phyloP scores from a whole-genome alignment of 2,113 vertebrate genomes.

The Lethenteron reissneri region DNA sequence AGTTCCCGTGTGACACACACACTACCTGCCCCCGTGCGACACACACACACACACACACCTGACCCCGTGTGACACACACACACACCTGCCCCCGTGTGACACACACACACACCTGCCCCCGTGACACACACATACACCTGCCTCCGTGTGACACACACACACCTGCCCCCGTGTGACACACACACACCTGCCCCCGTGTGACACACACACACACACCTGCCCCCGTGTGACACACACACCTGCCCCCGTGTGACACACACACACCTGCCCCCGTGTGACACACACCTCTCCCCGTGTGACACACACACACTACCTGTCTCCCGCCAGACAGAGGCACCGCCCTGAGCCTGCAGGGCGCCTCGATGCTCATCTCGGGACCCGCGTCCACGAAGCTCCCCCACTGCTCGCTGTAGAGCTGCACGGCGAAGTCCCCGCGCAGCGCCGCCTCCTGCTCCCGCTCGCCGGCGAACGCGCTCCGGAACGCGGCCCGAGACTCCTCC shows the following conservation, averaged over 20 bases:
- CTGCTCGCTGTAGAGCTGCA: no score
- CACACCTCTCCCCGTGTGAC: background rate
- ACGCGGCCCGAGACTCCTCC: no score
- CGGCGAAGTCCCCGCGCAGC: no score
- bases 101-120: background rate
- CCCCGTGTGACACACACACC: background rate
- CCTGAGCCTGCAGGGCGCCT: no score
- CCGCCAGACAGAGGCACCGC: no score
- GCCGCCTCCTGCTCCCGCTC: no score
- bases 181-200: background rate
- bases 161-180: background rate
- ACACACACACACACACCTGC: background rate
- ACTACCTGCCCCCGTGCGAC: no score
- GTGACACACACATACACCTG: background rate
- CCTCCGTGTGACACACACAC: background rate
- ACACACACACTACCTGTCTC: background rate
- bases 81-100: background rate
- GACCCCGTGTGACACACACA: background rate
- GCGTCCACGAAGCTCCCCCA: no score
- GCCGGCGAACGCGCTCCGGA: no score
- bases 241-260: background rate
- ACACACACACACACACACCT: no score
- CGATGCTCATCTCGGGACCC: no score
- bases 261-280: background rate
- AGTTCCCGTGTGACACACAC: no score